Base-by-base conservation (phyloP, 2,113 vertebrate species). In the Pollachius pollachius region DNA sequence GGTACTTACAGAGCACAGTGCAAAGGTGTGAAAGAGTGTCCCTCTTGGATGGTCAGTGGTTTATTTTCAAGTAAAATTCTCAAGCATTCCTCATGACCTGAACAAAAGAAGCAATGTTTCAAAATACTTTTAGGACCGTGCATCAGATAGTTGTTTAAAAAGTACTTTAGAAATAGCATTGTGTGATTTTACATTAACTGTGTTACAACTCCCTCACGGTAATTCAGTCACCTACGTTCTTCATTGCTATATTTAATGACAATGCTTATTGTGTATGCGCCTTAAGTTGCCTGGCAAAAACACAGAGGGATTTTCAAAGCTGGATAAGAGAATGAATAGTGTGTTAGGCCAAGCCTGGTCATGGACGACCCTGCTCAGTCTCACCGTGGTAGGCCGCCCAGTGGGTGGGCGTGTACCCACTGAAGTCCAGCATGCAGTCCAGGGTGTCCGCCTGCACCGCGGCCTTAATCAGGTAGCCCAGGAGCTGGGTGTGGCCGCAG, bases 21-120 rank as follows among this genome's bases (percentile, higher is more conserved):
- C 92, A 99, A 92, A 72, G 96, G 95, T 73, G 94, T 96, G 84
- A 98, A 99, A 72, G 91, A 88, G 72, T 96, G 97, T 92, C 94
- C 95, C 89, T 98, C 96, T 76, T 94, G 90, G 90, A 94, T 94
- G 61, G 93, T 94, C 84, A 94, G 95, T 25, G 92, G 92, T 87
- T 95, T 97, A 88, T 95, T 93, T 95, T 98, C 96, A 95, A 99
- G 95, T 96, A 98, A 95, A 94, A 96, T 89, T 83, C 92, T 93
- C 85, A 98, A 95, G 95, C 97, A 98, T 90, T 94, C 94, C 90
- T 95, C 94, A 68, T 94, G 95, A 79, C 97, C 97, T 99, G 71
- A 8, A 77, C 58, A 70, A 27, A 12, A 62, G 19, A 21, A 21
- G 23, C 15, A 62, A 15, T 17, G 21, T 62, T 30, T 25, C 16